phyloP scores from a whole-genome alignment of 2,888 invertebrate genomes.

The Oscheius onirici region DNA sequence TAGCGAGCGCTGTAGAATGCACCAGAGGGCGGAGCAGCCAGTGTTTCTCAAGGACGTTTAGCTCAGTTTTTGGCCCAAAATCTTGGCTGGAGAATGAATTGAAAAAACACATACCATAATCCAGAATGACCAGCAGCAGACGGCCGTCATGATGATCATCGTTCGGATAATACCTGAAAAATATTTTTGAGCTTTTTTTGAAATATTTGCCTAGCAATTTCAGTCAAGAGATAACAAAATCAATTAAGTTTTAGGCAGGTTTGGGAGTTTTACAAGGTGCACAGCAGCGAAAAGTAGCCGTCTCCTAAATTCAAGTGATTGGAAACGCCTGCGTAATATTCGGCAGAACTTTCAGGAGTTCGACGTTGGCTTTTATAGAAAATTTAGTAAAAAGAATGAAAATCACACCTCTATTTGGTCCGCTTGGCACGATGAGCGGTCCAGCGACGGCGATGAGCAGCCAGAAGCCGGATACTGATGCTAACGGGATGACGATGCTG shows the following conservation, averaged over 20 bases:
- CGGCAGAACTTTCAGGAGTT: too few relatives aligned
- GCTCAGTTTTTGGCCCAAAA: too few relatives aligned
- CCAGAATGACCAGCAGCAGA: slow-evolving; percentile 75
- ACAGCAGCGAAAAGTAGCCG: not conserved
- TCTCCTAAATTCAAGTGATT: too few relatives aligned
- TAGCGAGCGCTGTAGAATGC: too few relatives aligned
- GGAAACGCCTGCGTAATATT: too few relatives aligned
- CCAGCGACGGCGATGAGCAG: slow-evolving; percentile 69
- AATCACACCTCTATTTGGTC: slow-evolving; percentile 68
- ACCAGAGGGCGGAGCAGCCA: too few relatives aligned
- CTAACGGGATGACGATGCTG: slow-evolving; percentile 69
- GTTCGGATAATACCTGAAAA: slow-evolving; percentile 73
- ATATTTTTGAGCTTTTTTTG: not conserved
- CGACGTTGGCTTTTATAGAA: too few relatives aligned
- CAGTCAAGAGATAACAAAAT: not conserved
- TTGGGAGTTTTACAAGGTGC: not conserved
- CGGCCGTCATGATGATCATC: slow-evolving; percentile 74
- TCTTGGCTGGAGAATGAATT: too few relatives aligned
- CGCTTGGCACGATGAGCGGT: slow-evolving; percentile 70
- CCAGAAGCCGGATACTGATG: slow-evolving; percentile 71
- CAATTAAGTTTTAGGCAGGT: too few relatives aligned
- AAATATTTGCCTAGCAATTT: not conserved
- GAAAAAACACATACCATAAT: slow-evolving; percentile 66
- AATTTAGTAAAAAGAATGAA: slow-evolving; percentile 1
- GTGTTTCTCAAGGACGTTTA: too few relatives aligned